Conservation (phyloP, 2,113 vertebrate species). For the Xiphorhynchus elegans region DNA sequence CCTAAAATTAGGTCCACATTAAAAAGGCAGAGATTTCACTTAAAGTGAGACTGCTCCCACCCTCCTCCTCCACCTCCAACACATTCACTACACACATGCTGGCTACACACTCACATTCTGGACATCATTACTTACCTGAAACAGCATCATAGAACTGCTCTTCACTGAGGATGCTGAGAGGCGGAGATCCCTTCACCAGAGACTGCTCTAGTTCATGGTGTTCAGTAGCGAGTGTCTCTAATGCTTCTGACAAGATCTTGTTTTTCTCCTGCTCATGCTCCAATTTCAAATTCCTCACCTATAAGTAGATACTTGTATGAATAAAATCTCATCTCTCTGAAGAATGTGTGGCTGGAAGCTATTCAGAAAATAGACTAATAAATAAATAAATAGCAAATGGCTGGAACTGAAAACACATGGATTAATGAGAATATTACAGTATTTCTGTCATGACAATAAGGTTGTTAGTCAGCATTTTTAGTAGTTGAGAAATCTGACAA, state of each 20-base stretch:
- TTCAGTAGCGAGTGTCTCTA: conserved; percentile 87
- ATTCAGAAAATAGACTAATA: conserved; percentile 31
- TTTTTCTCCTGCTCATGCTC: conserved; percentile 94
- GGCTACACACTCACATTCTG: background rate
- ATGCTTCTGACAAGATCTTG: conserved; percentile 90
- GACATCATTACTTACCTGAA: conserved; percentile 83
- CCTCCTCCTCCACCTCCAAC: rapidly evolving
- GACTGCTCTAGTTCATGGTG: conserved; percentile 87
- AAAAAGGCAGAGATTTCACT: background rate
- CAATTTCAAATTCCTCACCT: conserved; percentile 91
- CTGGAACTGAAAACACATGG: conserved; percentile 28
- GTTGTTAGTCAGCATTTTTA: conserved; percentile 18
- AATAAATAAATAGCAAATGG: conserved; percentile 46
- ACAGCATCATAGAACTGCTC: conserved; percentile 92
- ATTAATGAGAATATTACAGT: conserved; percentile 28
- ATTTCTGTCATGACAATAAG: background rate
- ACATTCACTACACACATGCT: background rate
- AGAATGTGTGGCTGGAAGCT: conserved; percentile 49
- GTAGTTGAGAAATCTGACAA: background rate
- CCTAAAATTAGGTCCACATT: background rate
- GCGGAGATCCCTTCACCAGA: conserved; percentile 77
- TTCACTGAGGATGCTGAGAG: conserved; percentile 80
- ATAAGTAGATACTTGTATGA: conserved; percentile 72
- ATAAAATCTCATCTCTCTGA: conserved; percentile 62
- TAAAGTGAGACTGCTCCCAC: background rate